phyloP scores from a whole-genome alignment of 2,797 vertebrate genomes.

The Sarcophilus harrisii region DNA sequence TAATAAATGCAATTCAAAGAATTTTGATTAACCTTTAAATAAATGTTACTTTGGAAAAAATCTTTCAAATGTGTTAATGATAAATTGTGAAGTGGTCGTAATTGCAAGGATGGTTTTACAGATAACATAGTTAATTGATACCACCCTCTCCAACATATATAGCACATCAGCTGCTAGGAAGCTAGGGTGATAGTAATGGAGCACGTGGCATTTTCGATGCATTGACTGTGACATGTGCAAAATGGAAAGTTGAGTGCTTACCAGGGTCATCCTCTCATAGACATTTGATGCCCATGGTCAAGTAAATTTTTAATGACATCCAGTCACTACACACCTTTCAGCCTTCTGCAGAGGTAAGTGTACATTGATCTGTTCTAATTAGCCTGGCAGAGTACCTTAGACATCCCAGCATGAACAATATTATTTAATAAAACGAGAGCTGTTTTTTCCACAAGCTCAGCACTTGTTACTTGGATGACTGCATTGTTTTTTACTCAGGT shows the following conservation, averaged over 20 bases:
- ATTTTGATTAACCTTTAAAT: constrained; percentile 86
- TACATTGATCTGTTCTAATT: constrained; percentile 79
- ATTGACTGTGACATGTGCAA: constrained; percentile 64
- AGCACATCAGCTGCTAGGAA: constrained; percentile 77
- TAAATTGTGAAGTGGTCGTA: constrained; percentile 82
- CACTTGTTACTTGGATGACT: constrained; percentile 67
- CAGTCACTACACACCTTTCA: constrained; percentile 76
- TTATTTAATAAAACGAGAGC: constrained; percentile 74
- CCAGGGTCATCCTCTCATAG: constrained; percentile 67
- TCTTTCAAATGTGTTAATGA: constrained; percentile 82
- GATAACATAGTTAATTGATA: constrained; percentile 81
- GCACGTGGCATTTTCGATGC: constrained; percentile 66
- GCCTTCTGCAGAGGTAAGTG: constrained; percentile 76
- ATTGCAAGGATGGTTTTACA: constrained; percentile 79
- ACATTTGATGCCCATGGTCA: constrained; percentile 74
- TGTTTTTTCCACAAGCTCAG: constrained; percentile 69
- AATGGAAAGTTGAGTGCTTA: constrained; percentile 72
- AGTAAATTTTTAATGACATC: constrained; percentile 81
- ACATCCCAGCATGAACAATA: constrained; percentile 64
- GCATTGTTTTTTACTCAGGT: constrained; percentile 53
- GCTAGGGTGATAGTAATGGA: constrained; percentile 58
- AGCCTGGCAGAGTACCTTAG: constrained; percentile 75
- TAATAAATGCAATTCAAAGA: constrained; percentile 81
- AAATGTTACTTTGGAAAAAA: constrained; percentile 81
- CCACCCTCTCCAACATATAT: constrained; percentile 75